Evolutionary conservation across 2,113 vertebrate species (phyloP).

Genomic region (Poecilia latipinna): DNA sequence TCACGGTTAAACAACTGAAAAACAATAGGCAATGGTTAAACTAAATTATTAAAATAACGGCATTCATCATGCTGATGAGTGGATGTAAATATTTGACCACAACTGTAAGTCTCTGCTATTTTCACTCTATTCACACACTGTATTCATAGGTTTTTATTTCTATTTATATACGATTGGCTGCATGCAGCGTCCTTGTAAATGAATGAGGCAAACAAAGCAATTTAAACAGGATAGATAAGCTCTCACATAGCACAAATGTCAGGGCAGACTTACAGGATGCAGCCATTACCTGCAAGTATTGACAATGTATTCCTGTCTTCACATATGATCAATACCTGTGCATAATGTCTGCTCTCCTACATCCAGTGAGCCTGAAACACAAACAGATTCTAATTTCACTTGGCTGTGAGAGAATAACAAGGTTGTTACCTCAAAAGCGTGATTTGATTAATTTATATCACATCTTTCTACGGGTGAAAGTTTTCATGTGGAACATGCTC

Average conservation of each 20-base stretch:
- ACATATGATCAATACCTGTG: slow-evolving; percentile 74
- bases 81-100: neutral
- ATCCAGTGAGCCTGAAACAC: slow-evolving; percentile 66
- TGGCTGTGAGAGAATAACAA: slow-evolving; percentile 76
- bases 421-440: slow-evolving; percentile 77
- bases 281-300: slow-evolving; percentile 58
- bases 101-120: neutral
- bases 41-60: too few species aligned
- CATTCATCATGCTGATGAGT: neutral
- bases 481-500: slow-evolving; percentile 66
- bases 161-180: neutral
- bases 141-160: neutral
- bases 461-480: slow-evolving; percentile 62
- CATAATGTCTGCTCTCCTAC: slow-evolving; percentile 57
- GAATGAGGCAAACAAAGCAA: neutral
- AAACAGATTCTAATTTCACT: slow-evolving; percentile 68
- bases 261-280: slow-evolving; percentile 46
- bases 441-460: slow-evolving; percentile 77
- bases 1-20: too few species aligned
- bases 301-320: slow-evolving; percentile 56
- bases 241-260: slow-evolving; percentile 10
- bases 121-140: neutral
- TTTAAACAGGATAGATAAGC: slow-evolving; percentile 19
- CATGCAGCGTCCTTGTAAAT: neutral
- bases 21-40: too few species aligned